These are phyloP conservation scores for Acrocephalus kingi DNA, from an alignment of 2,113 vertebrate genomes.

Conservation along the genomic window DNA sequence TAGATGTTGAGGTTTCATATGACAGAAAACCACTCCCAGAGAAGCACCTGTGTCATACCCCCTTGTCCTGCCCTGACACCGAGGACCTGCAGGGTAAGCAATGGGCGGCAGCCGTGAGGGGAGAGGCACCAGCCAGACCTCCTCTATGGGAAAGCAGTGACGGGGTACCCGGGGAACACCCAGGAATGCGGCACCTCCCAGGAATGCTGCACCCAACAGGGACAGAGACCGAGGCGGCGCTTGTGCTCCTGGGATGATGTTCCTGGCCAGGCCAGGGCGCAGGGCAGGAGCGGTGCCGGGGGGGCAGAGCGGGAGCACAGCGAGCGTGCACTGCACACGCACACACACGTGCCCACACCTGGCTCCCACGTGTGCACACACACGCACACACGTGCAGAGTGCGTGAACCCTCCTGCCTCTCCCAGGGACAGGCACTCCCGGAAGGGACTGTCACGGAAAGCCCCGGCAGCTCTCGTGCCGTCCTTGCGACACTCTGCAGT, in stretches of 20 bases:
- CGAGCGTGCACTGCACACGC: rapidly evolving
- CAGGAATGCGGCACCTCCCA: slow-evolving; percentile 17
- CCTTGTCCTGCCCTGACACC: background rate
- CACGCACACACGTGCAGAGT: background rate
- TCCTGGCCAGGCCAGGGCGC: too few species aligned
- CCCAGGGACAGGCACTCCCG: background rate
- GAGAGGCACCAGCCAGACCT: background rate
- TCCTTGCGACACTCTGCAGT: rapidly evolving
- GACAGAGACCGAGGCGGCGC: rapidly evolving
- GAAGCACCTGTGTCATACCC: background rate
- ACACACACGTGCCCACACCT: background rate
- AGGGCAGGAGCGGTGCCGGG: background rate
- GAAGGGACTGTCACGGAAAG: background rate
- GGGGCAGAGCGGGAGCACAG: background rate
- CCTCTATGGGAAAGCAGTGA: background rate
- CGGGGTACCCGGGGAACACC: background rate
- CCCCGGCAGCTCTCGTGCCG: background rate
- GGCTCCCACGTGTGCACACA: background rate
- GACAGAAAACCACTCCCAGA: background rate
- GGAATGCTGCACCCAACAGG: background rate
- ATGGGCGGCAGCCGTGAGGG: background rate
- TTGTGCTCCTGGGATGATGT: background rate
- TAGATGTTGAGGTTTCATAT: background rate
- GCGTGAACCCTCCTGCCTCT: background rate
- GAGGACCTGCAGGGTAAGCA: background rate